Conservation (phyloP, 2,113 vertebrate species). For the Ceuthmochares aereus region DNA sequence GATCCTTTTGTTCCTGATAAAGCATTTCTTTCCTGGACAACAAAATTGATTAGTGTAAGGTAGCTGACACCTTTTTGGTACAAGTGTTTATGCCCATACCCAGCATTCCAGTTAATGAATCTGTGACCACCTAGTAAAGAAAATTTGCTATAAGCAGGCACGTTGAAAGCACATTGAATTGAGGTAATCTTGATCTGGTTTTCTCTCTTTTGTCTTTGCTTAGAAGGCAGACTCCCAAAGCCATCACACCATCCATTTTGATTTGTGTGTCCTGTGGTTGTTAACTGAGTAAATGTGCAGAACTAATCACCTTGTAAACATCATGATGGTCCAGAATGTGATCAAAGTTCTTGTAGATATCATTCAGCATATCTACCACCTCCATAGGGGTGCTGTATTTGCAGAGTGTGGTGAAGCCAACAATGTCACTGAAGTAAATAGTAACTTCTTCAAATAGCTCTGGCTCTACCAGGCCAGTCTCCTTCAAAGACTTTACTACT, state of each 20-base stretch:
- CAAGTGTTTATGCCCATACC: not conserved
- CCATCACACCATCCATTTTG: not conserved
- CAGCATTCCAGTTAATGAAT: not conserved
- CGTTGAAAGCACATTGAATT: not conserved
- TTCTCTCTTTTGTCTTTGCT: not conserved
- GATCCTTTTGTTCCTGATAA: not conserved
- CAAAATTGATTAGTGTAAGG: not conserved
- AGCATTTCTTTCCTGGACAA: not conserved
- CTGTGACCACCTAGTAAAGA: not conserved
- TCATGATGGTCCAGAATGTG: slow-evolving; percentile 95
- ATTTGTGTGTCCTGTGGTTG: not conserved
- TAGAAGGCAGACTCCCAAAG: not conserved
- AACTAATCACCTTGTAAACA: slow-evolving; percentile 91
- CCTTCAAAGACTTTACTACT: slow-evolving; percentile 95
- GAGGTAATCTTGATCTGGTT: not conserved
- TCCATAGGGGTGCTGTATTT: slow-evolving; percentile 98
- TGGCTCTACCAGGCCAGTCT: slow-evolving; percentile 91
- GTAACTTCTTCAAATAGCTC: slow-evolving; percentile 96
- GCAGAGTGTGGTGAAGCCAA: slow-evolving; percentile 97
- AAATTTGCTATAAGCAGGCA: not conserved
- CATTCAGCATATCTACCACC: slow-evolving; percentile 98
- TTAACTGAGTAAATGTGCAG: not conserved
- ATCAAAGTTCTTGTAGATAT: slow-evolving; percentile 97
- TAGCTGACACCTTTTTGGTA: not conserved
- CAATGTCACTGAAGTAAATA: slow-evolving; percentile 98